Conservation (phyloP, 2,113 vertebrate genomes). For the Oophaga pumilio region DNA sequence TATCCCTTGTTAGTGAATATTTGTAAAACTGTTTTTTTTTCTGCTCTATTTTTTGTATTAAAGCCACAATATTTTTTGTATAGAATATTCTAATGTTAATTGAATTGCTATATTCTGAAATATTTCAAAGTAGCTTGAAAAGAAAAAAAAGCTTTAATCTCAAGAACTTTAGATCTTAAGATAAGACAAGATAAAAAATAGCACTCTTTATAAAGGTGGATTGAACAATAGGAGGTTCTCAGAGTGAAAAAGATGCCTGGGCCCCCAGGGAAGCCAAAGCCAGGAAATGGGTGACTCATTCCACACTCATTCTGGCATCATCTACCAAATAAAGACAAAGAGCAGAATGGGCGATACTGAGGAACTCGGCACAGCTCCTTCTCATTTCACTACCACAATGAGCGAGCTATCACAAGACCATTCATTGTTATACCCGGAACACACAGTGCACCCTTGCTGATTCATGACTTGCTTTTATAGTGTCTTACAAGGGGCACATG, state of each 20-base stretch:
- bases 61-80: too few species aligned
- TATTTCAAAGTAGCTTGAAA: not conserved
- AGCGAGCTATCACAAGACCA: conserved; percentile 18
- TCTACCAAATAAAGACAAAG: conserved; percentile 56
- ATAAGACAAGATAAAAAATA: not conserved
- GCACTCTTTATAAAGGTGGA: not conserved
- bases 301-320: conserved; percentile 65
- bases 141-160: not conserved
- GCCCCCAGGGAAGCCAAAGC: conserved; percentile 16
- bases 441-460: conserved; percentile 23
- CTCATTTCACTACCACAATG: conserved; percentile 33
- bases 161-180: not conserved
- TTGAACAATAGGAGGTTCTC: conserved; percentile 22
- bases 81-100: too few species aligned
- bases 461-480: conserved; percentile 9
- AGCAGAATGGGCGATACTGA: not conserved
- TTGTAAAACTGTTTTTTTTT: too few species aligned
- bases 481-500: conserved; percentile 12
- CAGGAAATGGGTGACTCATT: conserved; percentile 66
- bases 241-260: not conserved
- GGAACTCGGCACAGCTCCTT: conserved; percentile 1
- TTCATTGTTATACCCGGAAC: conserved; percentile 18
- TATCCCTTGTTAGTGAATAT: too few species aligned
- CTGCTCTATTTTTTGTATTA: too few species aligned
- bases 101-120: too few species aligned